A percentile compares a stretch with the other conserved stretches of the same genome.
These are phyloP conservation scores for Colius striatus DNA, from an alignment of 2,113 vertebrate species.

Conservation along the genomic window DNA sequence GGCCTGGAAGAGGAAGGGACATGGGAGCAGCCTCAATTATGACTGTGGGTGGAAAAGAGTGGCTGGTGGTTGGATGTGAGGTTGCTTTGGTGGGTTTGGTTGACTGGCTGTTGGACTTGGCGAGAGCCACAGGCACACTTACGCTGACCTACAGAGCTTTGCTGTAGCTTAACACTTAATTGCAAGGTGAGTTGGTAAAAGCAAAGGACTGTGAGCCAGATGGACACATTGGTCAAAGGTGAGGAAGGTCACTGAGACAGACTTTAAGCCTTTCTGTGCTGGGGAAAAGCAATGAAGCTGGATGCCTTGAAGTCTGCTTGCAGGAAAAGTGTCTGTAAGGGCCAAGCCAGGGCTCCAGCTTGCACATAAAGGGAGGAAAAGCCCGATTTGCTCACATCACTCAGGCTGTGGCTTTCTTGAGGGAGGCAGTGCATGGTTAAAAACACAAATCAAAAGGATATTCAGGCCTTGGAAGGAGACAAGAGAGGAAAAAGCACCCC, in stretches of 20 bases:
- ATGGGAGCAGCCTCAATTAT: not conserved
- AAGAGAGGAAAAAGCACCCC: not conserved
- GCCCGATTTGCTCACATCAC: not conserved
- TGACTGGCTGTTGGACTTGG: accelerated
- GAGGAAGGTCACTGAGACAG: not conserved
- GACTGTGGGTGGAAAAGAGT: not conserved
- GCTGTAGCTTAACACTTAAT: not conserved
- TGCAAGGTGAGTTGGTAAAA: not conserved
- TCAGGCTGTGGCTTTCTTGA: not conserved
- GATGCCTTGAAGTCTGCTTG: not conserved
- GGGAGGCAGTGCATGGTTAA: not conserved
- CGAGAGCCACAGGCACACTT: not conserved
- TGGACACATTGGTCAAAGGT: not conserved
- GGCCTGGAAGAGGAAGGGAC: not conserved
- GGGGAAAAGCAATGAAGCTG: not conserved
- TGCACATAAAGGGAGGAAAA: not conserved
- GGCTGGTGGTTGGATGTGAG: accelerated
- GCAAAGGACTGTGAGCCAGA: not conserved
- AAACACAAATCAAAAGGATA: constrained; percentile 15
- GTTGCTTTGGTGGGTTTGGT: not conserved
- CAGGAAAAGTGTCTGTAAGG: not conserved
- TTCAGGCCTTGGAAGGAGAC: not conserved
- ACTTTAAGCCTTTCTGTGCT: not conserved
- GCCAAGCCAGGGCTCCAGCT: constrained; percentile 7
- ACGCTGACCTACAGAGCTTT: not conserved